A percentile compares a stretch with the other conserved stretches of the same genome.
phyloP scores from a whole-genome alignment of 2,888 invertebrate species.

The Parasteatoda lunata region DNA sequence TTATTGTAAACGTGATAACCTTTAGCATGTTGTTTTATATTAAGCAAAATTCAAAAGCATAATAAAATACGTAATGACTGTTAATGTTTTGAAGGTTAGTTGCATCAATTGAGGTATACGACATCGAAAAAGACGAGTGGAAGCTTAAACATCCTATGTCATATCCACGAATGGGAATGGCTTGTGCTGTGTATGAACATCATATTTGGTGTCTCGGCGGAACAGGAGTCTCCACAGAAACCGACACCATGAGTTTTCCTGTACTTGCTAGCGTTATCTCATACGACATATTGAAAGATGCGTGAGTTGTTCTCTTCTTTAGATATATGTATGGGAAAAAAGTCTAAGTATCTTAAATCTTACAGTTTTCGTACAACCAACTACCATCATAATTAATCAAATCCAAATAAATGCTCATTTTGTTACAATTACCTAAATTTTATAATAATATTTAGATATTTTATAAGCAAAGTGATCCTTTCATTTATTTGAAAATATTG shows the following conservation, averaged over 20 bases:
- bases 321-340: background rate
- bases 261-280: constrained; percentile 53
- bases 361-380: no score
- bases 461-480: no score
- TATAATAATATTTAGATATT: no score
- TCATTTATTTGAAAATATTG: no score
- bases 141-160: constrained; percentile 30
- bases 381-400: no score
- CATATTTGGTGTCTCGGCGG: constrained; percentile 59
- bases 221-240: constrained; percentile 18
- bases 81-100: constrained; percentile 19
- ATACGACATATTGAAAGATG: constrained; percentile 34
- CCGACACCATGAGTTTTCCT: constrained; percentile 12
- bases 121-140: constrained; percentile 53
- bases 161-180: constrained; percentile 56
- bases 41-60: no score
- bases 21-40: no score
- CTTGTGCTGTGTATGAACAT: constrained; percentile 27
- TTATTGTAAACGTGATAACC: no score
- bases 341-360: no score
- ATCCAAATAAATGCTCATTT: no score
- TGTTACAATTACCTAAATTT: no score
- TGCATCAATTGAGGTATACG: constrained; percentile 58
- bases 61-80: no score
- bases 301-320: background rate